Base-by-base conservation (phyloP, 2,888 invertebrate genomes). In the Nemotelus nigrinus region DNA sequence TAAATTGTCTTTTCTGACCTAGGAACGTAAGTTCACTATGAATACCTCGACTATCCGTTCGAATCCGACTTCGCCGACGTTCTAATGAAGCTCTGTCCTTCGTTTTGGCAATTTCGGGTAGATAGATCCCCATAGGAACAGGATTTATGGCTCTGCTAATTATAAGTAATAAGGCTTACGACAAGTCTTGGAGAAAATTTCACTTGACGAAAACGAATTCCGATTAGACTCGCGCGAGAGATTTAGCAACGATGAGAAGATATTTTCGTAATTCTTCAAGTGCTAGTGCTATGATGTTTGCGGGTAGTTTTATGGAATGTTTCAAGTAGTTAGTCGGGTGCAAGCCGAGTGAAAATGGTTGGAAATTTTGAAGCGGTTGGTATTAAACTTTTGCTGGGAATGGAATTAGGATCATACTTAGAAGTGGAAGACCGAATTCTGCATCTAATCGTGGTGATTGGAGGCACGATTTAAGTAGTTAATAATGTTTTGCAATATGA, bases 91-190 rank as follows among this genome's bases (percentile, higher is more conserved):
- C 25, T 25, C 25, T 25, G 25, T 25, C 25, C 25, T 25, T 1
- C 25, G 25, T 25, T 25, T 25, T 25, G 25, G 25, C 25, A 25
- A 25, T 25, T 25, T 25, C 25, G 25, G 25, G 25, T 25, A 25
- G 25, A 25, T 25, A 25, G 25, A 25, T 58, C 58, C 7, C 25
- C 58, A 43, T 3, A 39, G 41, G 43, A 65, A 44, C 44, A 10
- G 65, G 25, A 65, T 45, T 45, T 45, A 65, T 65, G 45, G 44
- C 47, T n/a, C n/a, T 43, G 41, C 65, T 65, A 65, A 65, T 65
- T 65, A 65, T 44, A 65, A 65, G 65, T 65, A 45, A 65, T 65
- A 45, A 6, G 45, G 65, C 44, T 65, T 65, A 65, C 39, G 43
- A 65, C n/a, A 65, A 10, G 45, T 65, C 41, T 45, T 45, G n/a